These are phyloP conservation scores for Coilia nasus DNA, from an alignment of 2,797 vertebrate species.

Conservation along the genomic window DNA sequence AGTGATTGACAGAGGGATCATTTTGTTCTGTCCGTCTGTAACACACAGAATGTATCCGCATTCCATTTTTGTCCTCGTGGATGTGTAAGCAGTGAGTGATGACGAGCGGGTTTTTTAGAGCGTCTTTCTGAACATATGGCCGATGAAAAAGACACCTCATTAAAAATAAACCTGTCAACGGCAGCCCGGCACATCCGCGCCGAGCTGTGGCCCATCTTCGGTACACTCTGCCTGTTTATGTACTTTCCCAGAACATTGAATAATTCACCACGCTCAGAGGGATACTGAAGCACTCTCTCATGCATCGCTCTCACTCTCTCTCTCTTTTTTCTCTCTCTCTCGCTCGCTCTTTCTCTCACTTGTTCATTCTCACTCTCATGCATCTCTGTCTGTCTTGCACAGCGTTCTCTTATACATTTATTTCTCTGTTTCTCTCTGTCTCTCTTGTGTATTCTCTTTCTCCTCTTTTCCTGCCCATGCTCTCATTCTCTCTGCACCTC, in stretches of 20 bases:
- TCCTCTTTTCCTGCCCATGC: too few relatives aligned
- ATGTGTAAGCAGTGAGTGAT: conserved; percentile 66
- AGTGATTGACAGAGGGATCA: conserved; percentile 59
- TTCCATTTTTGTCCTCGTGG: not conserved
- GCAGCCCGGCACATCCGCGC: conserved; percentile 20
- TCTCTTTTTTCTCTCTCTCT: not conserved
- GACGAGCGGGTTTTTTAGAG: conserved; percentile 61
- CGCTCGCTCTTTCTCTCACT: not conserved
- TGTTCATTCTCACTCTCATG: too few relatives aligned
- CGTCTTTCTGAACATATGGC: conserved; percentile 56
- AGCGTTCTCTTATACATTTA: too few relatives aligned
- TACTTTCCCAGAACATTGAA: conserved; percentile 41
- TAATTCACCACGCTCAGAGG: conserved; percentile 33
- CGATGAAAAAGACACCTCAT: conserved; percentile 66
- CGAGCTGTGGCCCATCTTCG: conserved; percentile 55
- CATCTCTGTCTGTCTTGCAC: too few relatives aligned
- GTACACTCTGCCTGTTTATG: conserved; percentile 55
- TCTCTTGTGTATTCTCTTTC: too few relatives aligned
- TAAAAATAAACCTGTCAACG: conserved; percentile 65
- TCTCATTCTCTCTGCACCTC: too few relatives aligned
- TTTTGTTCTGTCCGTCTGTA: conserved; percentile 37
- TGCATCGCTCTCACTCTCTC: not conserved
- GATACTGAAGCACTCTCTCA: conserved; percentile 38
- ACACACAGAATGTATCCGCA: not conserved
- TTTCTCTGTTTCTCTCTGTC: too few relatives aligned